Base-by-base conservation (phyloP, 1,140 invertebrate species). In the Anadara kagoshimensis region DNA sequence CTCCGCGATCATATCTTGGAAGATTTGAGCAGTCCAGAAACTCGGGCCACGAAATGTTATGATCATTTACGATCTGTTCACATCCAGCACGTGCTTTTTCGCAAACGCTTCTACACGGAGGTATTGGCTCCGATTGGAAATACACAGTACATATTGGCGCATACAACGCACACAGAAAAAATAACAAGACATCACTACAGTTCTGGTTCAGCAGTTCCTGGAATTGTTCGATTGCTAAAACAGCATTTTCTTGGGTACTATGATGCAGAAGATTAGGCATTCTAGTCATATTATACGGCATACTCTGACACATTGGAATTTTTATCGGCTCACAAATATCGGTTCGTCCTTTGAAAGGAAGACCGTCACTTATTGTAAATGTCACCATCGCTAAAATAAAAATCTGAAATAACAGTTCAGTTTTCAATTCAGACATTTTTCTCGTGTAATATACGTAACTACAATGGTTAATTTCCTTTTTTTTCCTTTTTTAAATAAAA, bases 211-310 rank as follows among this genome's bases (percentile, higher is more conserved):
- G 58, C 20, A 88, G 76, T 45, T 81, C 71, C 65, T 83, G 78
- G 66, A 83, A 87, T 53, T 84, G 85, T 75, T 87, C 82, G 36
- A 87, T 84, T 24, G 81, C 83, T 22, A 87, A 75, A n/a, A 74
- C 71, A 11, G 87, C 87, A 73, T 89, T 88, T 69, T 85, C 83
- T 73, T 89, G 87, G 10, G 83, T 84, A 73, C 82, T 85, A 66
- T 89, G 87, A 53, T 87, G 83, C 12, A 88, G 75, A 51, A 86
- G 77, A 69, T 89, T 89, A 4, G 88, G 88, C 85, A 89, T 88
- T 45, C 81, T 70, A 0, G 88, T 89, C 80, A 86, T 82, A 67
- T 89, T 88, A 69, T 88, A 89, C 10, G 85, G 83, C 83, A 89
- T 87, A 22, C 78, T 69, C n/a, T 79, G 70, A 51, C 88, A 89